Base-by-base conservation (phyloP, 30 jellyfish, hydroid and myxozoan species). In the Aurelia sp. region DNA sequence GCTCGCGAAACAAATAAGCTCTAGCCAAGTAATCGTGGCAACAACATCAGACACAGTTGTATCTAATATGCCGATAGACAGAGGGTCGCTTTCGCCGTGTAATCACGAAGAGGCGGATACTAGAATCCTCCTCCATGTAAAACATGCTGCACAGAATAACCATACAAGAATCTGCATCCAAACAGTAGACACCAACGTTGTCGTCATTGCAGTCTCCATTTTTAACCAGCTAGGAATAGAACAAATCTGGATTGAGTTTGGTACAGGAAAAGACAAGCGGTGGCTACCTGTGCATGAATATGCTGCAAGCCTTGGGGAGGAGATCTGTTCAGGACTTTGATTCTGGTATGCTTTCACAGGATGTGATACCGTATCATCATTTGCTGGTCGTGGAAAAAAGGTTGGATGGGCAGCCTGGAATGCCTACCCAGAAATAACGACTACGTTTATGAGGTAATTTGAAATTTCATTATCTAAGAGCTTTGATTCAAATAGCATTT, bases 311-410 rank as follows among this genome's bases (percentile, higher is more conserved):
- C 31, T 76, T 67, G 63, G 78, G 17, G 77, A 76, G 4, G 20
- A 22, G 21, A 44, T 81, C 0, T 65, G 91, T 67, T 5, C 4
- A 51, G 82, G 84, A 40, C 27, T 81, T 19, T 66, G 33, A 8
- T 81, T 81, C 38, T 65, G 74, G 83, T 81, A 35, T 38, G 82
- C 82, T 47, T 66, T 81, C 63, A 65, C 75, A n/a, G 83, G 91
- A 48, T 52, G 91, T 61, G 89, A 78, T 41, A 78, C 89, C 16
- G 89, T 78, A 31, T 78, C 78, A 0, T 59, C 79, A 15, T 78
- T 78, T 71, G 33, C 58, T 0, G 76, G 78, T 18, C 13, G 78
- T 4, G 89, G 89, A 17, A 78, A 78, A 66, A 78, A 44, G 31
- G 62, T 62, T 55, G 20, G 69, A 22, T 78, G 78, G 89, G 79